Evolutionary conservation across 2,888 invertebrate genomes (phyloP).

Genomic region (Mythimna vitellina): DNA sequence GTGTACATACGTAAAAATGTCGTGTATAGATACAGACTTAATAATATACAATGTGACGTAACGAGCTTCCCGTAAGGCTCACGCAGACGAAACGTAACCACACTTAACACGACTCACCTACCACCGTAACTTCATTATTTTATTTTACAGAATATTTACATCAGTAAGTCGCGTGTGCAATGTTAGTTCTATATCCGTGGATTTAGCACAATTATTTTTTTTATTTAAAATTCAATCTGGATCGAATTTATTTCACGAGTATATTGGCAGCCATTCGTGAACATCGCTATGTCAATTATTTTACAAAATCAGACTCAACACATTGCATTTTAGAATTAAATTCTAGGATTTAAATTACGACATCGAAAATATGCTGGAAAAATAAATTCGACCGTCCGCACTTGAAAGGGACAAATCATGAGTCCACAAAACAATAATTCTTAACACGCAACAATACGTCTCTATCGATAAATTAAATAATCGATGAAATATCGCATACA

Average conservation of each 20-base stretch:
- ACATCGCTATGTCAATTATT: constrained; percentile 38
- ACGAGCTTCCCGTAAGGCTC: constrained; percentile 76
- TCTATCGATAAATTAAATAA: constrained; percentile 71
- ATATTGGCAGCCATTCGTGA: constrained; percentile 46
- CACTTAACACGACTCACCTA: constrained; percentile 79
- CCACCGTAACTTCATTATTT: constrained; percentile 71
- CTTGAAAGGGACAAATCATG: constrained; percentile 50
- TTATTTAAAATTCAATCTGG: constrained; percentile 66
- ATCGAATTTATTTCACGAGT: constrained; percentile 73
- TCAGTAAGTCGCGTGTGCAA: constrained; percentile 72
- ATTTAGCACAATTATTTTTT: constrained; percentile 78
- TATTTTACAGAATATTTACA: constrained; percentile 87
- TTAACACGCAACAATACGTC: constrained; percentile 72
- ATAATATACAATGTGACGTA: constrained; percentile 62
- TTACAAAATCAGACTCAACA: constrained; percentile 56
- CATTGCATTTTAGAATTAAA: constrained; percentile 51
- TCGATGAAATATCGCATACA: constrained; percentile 70
- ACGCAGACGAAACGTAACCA: constrained; percentile 74
- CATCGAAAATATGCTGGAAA: constrained; percentile 39
- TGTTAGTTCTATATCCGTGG: constrained; percentile 73
- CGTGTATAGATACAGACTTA: constrained; percentile 50
- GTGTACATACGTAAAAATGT: constrained; percentile 54
- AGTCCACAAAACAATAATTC: constrained; percentile 69
- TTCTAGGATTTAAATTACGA: constrained; percentile 24
- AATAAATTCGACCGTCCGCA: constrained; percentile 60